Conservation (phyloP, 2,888 invertebrate genomes). For the Dicycla oo region DNA sequence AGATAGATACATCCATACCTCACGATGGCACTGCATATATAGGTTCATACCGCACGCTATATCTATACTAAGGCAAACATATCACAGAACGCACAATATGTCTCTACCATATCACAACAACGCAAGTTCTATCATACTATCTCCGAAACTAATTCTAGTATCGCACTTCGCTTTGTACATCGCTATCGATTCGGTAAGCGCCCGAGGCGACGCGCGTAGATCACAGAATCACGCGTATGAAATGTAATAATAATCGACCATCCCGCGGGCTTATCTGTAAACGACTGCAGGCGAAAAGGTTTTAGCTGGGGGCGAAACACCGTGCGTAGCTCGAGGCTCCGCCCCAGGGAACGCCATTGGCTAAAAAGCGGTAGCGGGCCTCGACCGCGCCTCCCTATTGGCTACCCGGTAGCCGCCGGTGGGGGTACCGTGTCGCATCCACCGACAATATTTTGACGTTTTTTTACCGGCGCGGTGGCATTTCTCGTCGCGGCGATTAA, state of each 20-base stretch:
- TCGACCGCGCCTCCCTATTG: slow-evolving; percentile 83
- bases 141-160: slow-evolving; percentile 69
- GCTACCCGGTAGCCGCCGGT: slow-evolving; percentile 79
- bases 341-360: slow-evolving; percentile 88
- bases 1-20: slow-evolving; percentile 82
- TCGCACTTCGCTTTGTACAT: slow-evolving; percentile 79
- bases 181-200: slow-evolving; percentile 83
- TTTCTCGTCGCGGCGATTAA: slow-evolving; percentile 88
- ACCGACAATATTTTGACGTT: slow-evolving; percentile 88
- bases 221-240: slow-evolving; percentile 86
- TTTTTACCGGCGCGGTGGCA: slow-evolving; percentile 87
- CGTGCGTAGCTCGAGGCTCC: slow-evolving; percentile 87
- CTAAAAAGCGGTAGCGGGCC: slow-evolving; percentile 82
- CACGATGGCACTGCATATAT: slow-evolving; percentile 90
- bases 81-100: slow-evolving; percentile 84
- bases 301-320: slow-evolving; percentile 90
- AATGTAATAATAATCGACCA: slow-evolving; percentile 90
- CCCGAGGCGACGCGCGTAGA: slow-evolving; percentile 83
- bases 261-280: slow-evolving; percentile 90
- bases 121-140: slow-evolving; percentile 69
- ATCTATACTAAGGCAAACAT: slow-evolving; percentile 89
- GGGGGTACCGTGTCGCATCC: slow-evolving; percentile 80
- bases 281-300: slow-evolving; percentile 90
- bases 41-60: slow-evolving; percentile 85
- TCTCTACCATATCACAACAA: slow-evolving; percentile 78